Base-by-base conservation (phyloP, 2,113 vertebrate species). In the Holacanthus passer region DNA sequence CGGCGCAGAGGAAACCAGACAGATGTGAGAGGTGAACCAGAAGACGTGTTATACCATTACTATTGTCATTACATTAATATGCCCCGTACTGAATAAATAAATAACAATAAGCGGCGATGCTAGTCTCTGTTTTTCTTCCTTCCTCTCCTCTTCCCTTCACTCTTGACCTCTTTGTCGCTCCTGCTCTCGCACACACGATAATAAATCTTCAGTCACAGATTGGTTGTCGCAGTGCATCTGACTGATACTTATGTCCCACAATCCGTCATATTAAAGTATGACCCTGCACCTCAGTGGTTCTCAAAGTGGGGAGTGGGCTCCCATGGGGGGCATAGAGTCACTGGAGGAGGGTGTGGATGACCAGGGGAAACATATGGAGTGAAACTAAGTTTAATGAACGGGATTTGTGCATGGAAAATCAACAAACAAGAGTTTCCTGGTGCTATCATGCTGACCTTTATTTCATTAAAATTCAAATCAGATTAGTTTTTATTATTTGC, bases 141-240 rank as follows among this genome's bases (percentile, higher is more conserved):
- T 24, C n/a, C 11, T 64, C 6, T 43, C 16, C 35, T 35, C n/a
- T 50, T 35, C 7, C 16, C 67, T 9, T 55, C 32, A 48, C 10
- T 73, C 45, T 22, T 50, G 27, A 62, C 64, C n/a, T 62, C n/a
- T 63, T 8, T 60, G 48, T 75, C 4, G 1, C 43, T 63, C 29
- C 27, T 37, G 45, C 56, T 59, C 29, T 8, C 72, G 52, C 37
- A 43, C 39, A 71, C 16, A 1, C 1, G 2, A 55, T 22, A 14
- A 65, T 58, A 78, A 71, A 89, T 88, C 59, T 70, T 35, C 47
- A 17, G 20, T 52, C 69, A 73, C 58, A 66, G 59, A 79, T 84
- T 68, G 50, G 45, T 35, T 35, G 45, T 52, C 5, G 0, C 2
- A 17, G 29, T 73, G 45, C 45, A n/a, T 53, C 71, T 45, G 52